Base-by-base conservation (phyloP, 2,113 vertebrate species). In the Clarias magur region DNA sequence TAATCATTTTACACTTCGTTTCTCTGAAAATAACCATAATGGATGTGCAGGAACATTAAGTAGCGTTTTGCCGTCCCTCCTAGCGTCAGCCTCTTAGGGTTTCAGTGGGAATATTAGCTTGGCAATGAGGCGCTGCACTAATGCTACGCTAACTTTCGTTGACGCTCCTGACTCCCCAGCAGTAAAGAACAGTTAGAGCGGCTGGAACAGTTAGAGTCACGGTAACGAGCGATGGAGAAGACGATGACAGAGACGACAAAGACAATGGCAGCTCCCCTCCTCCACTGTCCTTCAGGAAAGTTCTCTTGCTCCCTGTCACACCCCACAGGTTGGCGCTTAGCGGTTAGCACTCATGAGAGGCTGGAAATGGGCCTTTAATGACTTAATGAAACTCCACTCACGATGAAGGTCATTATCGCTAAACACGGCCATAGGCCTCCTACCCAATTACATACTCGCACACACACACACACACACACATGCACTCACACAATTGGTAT, bases 351-450 rank as follows among this genome's bases (percentile, higher is more conserved):
- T 87, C 88, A 90, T 89, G 89, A 91, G 88, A 72, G 79, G 80
- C 59, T 88, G 86, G 87, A 90, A 91, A 92, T 92, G 90, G 87
- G 83, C 87, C 91, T 90, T 90, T 91, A 91, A 91, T 90, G 89
- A 89, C 88, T 90, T 92, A 92, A 92, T 92, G 91, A 92, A 90
- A 87, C 90, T 88, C 85, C 82, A 85, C 86, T 92, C 86, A 84
- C 86, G 65, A 85, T 84, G 72, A 88, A 83, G 88, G 84, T 89
- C 91, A 92, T 91, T 91, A 90, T 90, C 90, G 67, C 91, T 89
- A 90, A 92, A 89, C 86, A 91, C 86, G 85, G 90, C 90, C 88
- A 89, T 85, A 82, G 91, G 90, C 90, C 88, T 85, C 85, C 86
- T 82, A 84, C 62, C 88, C 88, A 91, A 91, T 91, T 91, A 91